Evolutionary conservation across 1,140 invertebrate species (phyloP).

Genomic region (Papilio helenus): DNA sequence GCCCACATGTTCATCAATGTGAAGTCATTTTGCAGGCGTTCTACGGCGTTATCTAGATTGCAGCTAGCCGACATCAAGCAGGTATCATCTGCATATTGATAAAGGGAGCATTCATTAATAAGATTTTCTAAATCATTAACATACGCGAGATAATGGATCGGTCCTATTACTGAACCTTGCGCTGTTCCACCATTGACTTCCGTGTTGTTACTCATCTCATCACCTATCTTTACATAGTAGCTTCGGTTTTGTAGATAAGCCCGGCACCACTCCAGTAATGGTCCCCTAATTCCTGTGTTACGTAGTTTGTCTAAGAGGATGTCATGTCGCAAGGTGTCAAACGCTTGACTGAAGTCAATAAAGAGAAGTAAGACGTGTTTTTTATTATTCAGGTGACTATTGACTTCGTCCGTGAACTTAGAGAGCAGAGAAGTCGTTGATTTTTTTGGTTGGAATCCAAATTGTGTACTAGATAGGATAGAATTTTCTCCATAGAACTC

Average conservation of each 20-base stretch:
- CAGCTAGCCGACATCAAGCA: too few relatives aligned
- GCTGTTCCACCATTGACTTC: conserved; percentile 16
- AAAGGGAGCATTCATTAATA: too few relatives aligned
- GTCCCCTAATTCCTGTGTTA: too few relatives aligned
- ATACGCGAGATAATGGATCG: conserved; percentile 30
- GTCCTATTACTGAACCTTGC: conserved; percentile 38
- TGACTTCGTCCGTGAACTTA: conserved; percentile 39
- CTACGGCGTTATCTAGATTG: conserved; percentile 31
- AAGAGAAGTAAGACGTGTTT: conserved; percentile 42
- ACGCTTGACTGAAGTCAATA: conserved; percentile 41
- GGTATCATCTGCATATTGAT: too few relatives aligned
- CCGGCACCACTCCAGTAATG: conserved; percentile 21
- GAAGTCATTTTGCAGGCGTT: conserved; percentile 37
- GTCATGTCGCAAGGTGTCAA: conserved; percentile 35
- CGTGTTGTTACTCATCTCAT: conserved; percentile 15
- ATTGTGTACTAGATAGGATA: conserved; percentile 39
- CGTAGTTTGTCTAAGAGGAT: too few relatives aligned
- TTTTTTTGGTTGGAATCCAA: conserved; percentile 45
- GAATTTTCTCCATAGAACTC: conserved; percentile 41
- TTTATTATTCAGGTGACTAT: conserved; percentile 37
- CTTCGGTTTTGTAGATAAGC: conserved; percentile 32
- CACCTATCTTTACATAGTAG: conserved; percentile 35
- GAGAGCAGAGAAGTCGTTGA: conserved; percentile 38
- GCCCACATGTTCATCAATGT: conserved; percentile 39
- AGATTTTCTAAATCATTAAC: conserved; percentile 33